Evolutionary conservation across 2,888 invertebrate genomes (phyloP).

Genomic region (Agrotis clavis): DNA sequence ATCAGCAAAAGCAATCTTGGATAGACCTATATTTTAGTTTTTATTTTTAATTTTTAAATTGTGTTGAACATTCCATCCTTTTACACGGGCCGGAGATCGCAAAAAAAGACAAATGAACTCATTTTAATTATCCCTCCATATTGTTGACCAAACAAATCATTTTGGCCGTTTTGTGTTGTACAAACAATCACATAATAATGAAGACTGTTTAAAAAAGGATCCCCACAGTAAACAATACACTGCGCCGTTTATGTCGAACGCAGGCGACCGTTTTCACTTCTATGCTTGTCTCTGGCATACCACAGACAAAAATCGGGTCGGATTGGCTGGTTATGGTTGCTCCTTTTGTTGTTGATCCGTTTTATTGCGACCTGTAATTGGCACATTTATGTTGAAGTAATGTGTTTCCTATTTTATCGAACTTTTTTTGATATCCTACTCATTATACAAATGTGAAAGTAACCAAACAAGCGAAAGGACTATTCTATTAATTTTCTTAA

Average conservation of each 20-base stretch:
- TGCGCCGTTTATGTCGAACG: neutral
- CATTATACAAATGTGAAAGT: too few species aligned
- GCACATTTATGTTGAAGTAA: neutral
- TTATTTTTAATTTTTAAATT: too few species aligned
- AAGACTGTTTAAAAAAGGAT: constrained; percentile 41
- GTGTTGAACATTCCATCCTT: neutral
- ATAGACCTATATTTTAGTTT: neutral
- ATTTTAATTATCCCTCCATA: constrained; percentile 33
- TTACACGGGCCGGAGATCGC: neutral
- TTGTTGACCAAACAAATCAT: constrained; percentile 27
- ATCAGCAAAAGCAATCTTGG: too few species aligned
- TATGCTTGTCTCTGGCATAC: constrained; percentile 6
- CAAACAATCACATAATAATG: constrained; percentile 46
- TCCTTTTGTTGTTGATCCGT: neutral
- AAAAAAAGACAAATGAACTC: constrained; percentile 30
- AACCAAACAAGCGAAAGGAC: neutral
- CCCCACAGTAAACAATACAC: constrained; percentile 40
- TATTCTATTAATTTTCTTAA: neutral
- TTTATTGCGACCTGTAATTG: neutral
- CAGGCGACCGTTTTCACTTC: neutral
- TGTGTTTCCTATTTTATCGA: neutral
- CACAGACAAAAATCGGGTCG: constrained; percentile 10
- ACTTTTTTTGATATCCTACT: neutral
- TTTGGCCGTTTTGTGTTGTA: constrained; percentile 39
- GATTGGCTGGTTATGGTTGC: neutral